These are phyloP conservation scores for Zosterops hypoxanthus DNA, from an alignment of 2,113 vertebrate species.

Conservation along the genomic window DNA sequence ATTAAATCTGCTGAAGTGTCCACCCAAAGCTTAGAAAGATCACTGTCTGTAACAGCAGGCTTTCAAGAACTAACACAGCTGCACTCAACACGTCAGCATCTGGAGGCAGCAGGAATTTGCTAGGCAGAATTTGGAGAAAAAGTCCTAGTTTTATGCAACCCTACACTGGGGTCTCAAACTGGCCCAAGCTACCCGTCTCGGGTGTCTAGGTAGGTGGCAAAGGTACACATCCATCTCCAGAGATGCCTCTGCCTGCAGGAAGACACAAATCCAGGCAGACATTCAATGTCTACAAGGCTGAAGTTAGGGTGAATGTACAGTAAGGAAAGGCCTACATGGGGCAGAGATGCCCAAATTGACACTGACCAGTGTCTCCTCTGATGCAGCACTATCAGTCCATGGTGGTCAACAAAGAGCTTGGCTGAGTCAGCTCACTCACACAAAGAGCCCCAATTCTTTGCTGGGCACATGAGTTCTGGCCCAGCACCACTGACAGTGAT, in stretches of 20 bases:
- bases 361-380: neutral
- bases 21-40: constrained; percentile 2
- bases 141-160: neutral
- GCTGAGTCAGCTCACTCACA: neutral
- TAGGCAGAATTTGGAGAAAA: neutral
- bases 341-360: neutral
- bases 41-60: neutral
- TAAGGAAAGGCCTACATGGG: neutral
- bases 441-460: neutral
- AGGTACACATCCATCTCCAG: neutral
- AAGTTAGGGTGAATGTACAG: neutral
- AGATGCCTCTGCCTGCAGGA: neutral
- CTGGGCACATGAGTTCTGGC: neutral
- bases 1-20: neutral
- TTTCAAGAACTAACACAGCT: neutral
- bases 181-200: neutral
- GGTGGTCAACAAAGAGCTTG: neutral
- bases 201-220: neutral
- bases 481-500: neutral
- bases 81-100: neutral
- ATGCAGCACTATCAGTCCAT: neutral
- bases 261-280: neutral
- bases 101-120: neutral
- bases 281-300: neutral
- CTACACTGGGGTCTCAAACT: neutral